Base-by-base conservation (phyloP, 2,797 vertebrate species). In the Liparis tanakae region DNA sequence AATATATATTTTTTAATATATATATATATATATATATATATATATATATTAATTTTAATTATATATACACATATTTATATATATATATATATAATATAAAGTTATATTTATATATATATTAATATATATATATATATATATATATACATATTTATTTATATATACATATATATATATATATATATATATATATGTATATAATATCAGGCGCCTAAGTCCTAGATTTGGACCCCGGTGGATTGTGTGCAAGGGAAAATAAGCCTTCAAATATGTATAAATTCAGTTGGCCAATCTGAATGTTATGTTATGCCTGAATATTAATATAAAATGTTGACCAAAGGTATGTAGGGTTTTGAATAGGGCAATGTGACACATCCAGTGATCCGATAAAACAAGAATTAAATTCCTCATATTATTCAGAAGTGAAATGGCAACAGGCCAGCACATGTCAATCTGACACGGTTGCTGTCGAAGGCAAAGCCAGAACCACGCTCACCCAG, bases 381-480 rank as follows among this genome's bases (percentile, higher is more conserved):
- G 37, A 54, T 20, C 33, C 30, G 33, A 30, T 1, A 54, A 56
- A 64, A 61, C 43, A 58, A 58, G 25, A 56, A 70, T 7, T 55
- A 57, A 37, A 36, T 7, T 9, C 56, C n/a, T 79, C 18, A 48
- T 36, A 68, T 25, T 56, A 17, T 53, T 50, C 43, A 20, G 0
- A 43, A n/a, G 25, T 67, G 12, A 34, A 56, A 0, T 72, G 64
- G 36, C 64, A 37, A 20, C 7, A 17, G 62, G 39, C 20, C 58
- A 60, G 17, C 68, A 84, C 65, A 82, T 70, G 72, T 61, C 50
- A 14, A 65, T 51, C 37, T 50, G 64, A 66, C 44, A 10, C 56
- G 6, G 25, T 25, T 67, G 4, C 51, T 67, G 74, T 67, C 60
- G 62, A 76, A 72, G 34, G 41, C 34, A 59, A 55, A 46, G 41